Percentiles rank a stretch among this genome's conserved stretches.
Evolutionary conservation across 2,113 vertebrate species (phyloP).

Genomic region (Atrichornis clamosus): DNA sequence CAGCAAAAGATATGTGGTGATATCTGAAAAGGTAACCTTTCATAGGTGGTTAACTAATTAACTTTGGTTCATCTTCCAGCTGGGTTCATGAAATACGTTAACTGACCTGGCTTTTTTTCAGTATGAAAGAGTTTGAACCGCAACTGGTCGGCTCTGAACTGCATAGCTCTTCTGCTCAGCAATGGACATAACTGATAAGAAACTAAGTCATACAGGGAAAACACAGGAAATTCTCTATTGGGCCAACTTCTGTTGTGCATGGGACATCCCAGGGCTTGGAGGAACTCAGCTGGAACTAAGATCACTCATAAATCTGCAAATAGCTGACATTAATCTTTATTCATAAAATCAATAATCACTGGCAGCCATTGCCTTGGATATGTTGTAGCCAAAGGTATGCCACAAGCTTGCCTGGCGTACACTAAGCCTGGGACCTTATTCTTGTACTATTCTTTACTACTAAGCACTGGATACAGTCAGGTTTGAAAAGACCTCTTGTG

Average conservation of each 20-base stretch:
- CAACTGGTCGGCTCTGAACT: neutral
- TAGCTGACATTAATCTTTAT: neutral
- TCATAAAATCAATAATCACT: neutral
- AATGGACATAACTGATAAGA: neutral
- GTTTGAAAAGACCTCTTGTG: neutral
- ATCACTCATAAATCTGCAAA: neutral
- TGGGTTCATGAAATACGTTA: neutral
- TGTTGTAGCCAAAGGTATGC: neutral
- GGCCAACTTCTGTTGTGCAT: neutral
- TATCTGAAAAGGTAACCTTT: neutral
- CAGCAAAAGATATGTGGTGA: neutral
- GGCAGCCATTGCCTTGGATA: accelerated
- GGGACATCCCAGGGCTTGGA: neutral
- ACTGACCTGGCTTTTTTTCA: neutral
- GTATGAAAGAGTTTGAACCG: neutral
- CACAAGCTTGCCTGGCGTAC: neutral
- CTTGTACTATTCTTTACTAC: neutral
- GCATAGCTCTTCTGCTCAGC: neutral
- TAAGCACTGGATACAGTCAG: neutral
- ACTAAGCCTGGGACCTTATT: neutral
- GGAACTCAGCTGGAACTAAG: neutral
- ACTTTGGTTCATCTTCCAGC: neutral
- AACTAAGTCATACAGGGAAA: neutral
- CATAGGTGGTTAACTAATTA: neutral
- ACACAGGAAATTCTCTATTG: neutral